phyloP scores from a whole-genome alignment of 2,113 vertebrate genomes.

The Cathartes aura region DNA sequence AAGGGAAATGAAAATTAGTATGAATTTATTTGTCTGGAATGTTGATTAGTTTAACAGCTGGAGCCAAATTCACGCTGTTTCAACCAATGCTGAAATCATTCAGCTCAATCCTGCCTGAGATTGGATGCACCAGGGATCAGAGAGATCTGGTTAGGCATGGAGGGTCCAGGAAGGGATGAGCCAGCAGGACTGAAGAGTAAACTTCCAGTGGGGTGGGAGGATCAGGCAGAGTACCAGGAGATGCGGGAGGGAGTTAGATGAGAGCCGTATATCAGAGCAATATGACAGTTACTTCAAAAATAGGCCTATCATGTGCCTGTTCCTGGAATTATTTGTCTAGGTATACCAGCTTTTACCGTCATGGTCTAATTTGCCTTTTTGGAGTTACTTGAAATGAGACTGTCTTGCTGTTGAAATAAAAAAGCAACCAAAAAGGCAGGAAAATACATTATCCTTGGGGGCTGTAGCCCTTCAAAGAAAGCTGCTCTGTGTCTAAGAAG shows the following conservation, averaged over 20 bases:
- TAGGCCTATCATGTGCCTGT: neutral
- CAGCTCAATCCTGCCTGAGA: neutral
- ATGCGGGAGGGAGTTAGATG: neutral
- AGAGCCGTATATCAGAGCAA: neutral
- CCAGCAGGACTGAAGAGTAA: neutral
- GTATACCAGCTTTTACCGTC: neutral
- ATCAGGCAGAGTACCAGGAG: neutral
- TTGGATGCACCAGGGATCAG: neutral
- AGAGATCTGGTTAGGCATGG: neutral
- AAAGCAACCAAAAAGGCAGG: neutral
- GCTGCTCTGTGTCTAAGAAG: neutral
- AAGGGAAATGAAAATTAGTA: slow-evolving; percentile 63
- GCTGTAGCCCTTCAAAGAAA: neutral
- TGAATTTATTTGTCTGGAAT: slow-evolving; percentile 62
- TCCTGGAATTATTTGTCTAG: neutral
- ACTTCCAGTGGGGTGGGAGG: neutral
- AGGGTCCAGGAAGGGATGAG: neutral
- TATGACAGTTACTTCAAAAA: neutral
- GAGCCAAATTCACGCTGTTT: slow-evolving; percentile 3
- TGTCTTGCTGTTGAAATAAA: neutral
- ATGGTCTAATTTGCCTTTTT: neutral
- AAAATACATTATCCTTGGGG: neutral
- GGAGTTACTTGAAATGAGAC: neutral
- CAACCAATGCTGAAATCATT: neutral
- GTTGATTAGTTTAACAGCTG: slow-evolving; percentile 53